Evolutionary conservation across 2,888 invertebrate genomes (phyloP).

Genomic region (Exocentrus adspersus): DNA sequence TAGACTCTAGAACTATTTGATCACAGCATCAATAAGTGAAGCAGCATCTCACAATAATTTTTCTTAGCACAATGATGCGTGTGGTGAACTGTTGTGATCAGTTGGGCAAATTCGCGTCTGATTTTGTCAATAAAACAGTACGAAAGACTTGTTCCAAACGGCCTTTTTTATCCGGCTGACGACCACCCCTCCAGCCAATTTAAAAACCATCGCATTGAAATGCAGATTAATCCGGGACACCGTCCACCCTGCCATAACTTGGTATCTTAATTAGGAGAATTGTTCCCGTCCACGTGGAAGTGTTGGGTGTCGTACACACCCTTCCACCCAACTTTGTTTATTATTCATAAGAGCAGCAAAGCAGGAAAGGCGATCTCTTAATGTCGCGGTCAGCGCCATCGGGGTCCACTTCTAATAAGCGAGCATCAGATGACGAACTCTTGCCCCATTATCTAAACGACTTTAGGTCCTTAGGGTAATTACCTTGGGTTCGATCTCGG

Average conservation of each 20-base stretch:
- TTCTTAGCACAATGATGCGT: no score
- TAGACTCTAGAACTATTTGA: background rate
- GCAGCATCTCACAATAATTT: no score
- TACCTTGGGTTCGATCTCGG: conserved; percentile 34
- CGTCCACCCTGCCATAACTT: conserved; percentile 13
- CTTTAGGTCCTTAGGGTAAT: conserved; percentile 55
- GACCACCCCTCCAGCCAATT: no score
- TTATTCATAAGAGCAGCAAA: conserved; percentile 53
- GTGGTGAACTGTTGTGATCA: no score
- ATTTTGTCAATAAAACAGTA: no score
- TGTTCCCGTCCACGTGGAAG: conserved; percentile 9
- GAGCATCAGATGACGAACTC: conserved; percentile 52
- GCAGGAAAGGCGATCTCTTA: conserved; percentile 58
- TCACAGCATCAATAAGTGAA: no score
- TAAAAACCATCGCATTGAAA: conserved; percentile 11
- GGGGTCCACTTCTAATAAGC: conserved; percentile 43
- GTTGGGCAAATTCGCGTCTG: no score
- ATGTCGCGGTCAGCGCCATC: conserved; percentile 51
- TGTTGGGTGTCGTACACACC: conserved; percentile 17
- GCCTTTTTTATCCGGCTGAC: no score
- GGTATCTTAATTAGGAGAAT: conserved; percentile 24
- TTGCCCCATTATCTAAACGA: conserved; percentile 57
- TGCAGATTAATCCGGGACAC: conserved; percentile 1
- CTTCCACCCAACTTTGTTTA: conserved; percentile 45
- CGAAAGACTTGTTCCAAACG: no score